Base-by-base conservation (phyloP, 2,113 vertebrate genomes). In the Oryzias javanicus region DNA sequence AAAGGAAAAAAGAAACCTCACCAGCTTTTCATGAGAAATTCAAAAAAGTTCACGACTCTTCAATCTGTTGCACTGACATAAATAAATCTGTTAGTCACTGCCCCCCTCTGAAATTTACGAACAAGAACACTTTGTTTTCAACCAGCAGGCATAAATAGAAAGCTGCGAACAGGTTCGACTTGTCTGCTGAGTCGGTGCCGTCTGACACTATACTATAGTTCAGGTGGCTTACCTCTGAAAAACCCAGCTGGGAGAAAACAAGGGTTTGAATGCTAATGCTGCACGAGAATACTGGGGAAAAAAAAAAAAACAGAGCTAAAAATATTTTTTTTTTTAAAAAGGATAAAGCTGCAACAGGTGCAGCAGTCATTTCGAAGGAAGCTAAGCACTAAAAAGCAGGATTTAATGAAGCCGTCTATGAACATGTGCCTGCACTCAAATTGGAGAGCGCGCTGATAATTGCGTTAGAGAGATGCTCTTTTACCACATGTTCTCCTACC, bases 361-460 rank as follows among this genome's bases (percentile, higher is more conserved):
- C 50, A 45, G 35, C 3, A 59, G 15, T 60, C 25, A 24, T 52
- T 66, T 70, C 46, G 48, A 71, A 40, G 4, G 42, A 59, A 25
- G 20, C 42, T 46, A 48, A 40, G 50, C 27, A 18, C 41, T 29
- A 64, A 40, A 44, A 62, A 72, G 53, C 17, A 46, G 50, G 15
- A 50, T 76, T 74, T 74, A 75, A 85, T 65, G 65, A 82, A 47
- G 60, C 47, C 58, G 52, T 18, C 47, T 49, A 19, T 61, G 22
- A 71, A 70, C 27, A 6, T 60, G 74, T 61, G 76, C 72, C 63
- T 80, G 78, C 86, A 51, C 44, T 67, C 50, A 78, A 86, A 82
- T 78, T 74, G 79, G 66, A 78, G 64, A 66, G 78, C 62, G 64
- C 77, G 74, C 42, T n/a, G 29, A 65, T 84, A 84, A 86, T 84